Conservation (phyloP, 2,888 invertebrate species). For the Pinctada fucata region DNA sequence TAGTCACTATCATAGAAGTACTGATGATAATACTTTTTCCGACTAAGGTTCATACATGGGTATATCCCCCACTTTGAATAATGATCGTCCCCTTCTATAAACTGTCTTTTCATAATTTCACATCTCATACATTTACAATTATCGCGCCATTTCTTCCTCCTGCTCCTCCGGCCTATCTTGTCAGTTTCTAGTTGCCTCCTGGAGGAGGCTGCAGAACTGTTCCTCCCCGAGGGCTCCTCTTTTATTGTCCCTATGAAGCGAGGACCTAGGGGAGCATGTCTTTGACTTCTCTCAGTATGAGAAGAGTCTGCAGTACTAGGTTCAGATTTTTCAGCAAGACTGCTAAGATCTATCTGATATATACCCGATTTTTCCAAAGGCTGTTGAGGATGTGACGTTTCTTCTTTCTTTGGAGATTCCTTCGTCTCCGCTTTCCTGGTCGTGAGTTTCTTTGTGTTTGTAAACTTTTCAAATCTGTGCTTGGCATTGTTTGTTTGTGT, state of each 20-base stretch:
- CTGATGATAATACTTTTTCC: slow-evolving; percentile 45
- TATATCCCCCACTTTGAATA: slow-evolving; percentile 65
- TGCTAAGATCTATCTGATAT: slow-evolving; percentile 55
- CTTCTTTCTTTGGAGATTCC: slow-evolving; percentile 22
- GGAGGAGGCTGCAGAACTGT: slow-evolving; percentile 14
- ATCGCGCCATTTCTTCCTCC: slow-evolving; percentile 61
- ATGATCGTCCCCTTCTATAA: slow-evolving; percentile 57
- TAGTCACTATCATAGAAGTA: slow-evolving; percentile 56
- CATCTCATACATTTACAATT: slow-evolving; percentile 65
- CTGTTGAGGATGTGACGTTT: slow-evolving; percentile 17
- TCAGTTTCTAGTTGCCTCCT: slow-evolving; percentile 35
- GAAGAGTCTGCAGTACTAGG: slow-evolving; percentile 1
- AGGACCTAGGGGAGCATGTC: not conserved
- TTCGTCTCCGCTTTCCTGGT: slow-evolving; percentile 34
- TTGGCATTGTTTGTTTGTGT: slow-evolving; percentile 19
- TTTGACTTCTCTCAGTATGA: slow-evolving; percentile 16
- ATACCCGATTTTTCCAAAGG: slow-evolving; percentile 55
- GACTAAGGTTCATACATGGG: slow-evolving; percentile 56
- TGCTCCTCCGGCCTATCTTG: slow-evolving; percentile 32
- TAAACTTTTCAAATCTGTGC: slow-evolving; percentile 58
- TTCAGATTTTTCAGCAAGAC: slow-evolving; percentile 40
- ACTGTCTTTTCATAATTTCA: slow-evolving; percentile 63
- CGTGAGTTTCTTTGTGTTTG: slow-evolving; percentile 53
- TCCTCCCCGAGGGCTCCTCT: slow-evolving; percentile 28
- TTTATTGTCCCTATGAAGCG: slow-evolving; percentile 25